Percentiles rank a stretch among this genome's conserved stretches.
These are phyloP conservation scores for Xiphophorus hellerii DNA, from an alignment of 2,113 vertebrate species.

Conservation along the genomic window DNA sequence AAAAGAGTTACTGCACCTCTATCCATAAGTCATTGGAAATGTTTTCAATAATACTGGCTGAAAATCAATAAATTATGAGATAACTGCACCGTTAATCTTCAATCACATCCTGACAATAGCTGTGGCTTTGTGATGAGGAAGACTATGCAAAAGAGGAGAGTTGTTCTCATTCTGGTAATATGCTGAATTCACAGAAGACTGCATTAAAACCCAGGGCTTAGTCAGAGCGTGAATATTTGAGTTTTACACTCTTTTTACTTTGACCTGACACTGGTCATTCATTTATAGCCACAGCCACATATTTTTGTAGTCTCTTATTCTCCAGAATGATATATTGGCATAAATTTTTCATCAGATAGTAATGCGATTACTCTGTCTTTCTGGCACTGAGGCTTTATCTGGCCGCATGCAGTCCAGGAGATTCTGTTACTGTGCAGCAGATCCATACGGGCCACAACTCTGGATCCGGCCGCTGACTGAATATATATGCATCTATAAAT, in stretches of 20 bases:
- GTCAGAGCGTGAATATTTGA: conserved; percentile 66
- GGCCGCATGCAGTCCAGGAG: conserved; percentile 73
- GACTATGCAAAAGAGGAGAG: conserved; percentile 44
- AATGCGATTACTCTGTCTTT: conserved; percentile 84
- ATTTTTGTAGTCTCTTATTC: conserved; percentile 81
- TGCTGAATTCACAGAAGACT: conserved; percentile 69
- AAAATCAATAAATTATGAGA: conserved; percentile 22
- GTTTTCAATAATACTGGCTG: conserved; percentile 36
- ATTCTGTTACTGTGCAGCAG: conserved; percentile 79
- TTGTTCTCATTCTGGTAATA: conserved; percentile 61
- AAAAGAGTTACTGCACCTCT: conserved; percentile 17
- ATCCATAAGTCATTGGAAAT: conserved; percentile 34
- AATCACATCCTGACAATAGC: conserved; percentile 37
- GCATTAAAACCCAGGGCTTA: conserved; percentile 59
- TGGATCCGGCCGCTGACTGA: conserved; percentile 67
- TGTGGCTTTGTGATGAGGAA: conserved; percentile 28
- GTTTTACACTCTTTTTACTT: conserved; percentile 66
- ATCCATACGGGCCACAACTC: conserved; percentile 73
- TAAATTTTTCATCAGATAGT: conserved; percentile 85
- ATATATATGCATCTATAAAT: conserved; percentile 75
- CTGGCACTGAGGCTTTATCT: conserved; percentile 77
- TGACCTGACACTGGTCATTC: conserved; percentile 80
- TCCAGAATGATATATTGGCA: conserved; percentile 84
- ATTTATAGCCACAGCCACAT: conserved; percentile 77
- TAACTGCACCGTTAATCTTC: conserved; percentile 22